Evolutionary conservation across 2,113 vertebrate species (phyloP), one percentile per base, ranked within the genome.

Genomic region (Cichladusa arquata): DNA sequence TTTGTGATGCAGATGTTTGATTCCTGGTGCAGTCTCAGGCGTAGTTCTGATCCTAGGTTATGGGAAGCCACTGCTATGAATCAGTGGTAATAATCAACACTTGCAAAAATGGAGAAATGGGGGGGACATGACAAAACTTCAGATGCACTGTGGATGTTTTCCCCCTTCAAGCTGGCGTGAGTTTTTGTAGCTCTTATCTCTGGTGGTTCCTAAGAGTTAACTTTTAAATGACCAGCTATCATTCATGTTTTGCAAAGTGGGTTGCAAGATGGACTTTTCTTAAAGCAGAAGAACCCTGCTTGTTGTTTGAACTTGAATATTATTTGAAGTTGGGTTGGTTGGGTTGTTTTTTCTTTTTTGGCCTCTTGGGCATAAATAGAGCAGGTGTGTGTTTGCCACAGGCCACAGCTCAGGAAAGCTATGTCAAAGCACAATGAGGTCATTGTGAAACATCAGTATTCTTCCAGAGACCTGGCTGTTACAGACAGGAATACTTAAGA

Each of bases 321-420:
- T 98, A 98, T 98, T 96, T 98, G 98, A 98, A 98, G 97, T 97
- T 96, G 54, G 92, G 48, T 36, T 83, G n/a, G 11, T 12, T 53
- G 23, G 45, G 22, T 24, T 50, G 96, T 97, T 97, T 42, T 33
- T 83, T 82, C 79, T 95, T 96, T 97, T 97, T 98, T 97, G 96
- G 97, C 94, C 97, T 98, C 98, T 98, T 98, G 98, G 84, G 97
- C 97, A 97, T 97, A 97, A 97, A 97, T 97, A 97, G 97, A 98
- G 98, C 98, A 99, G 98, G 98, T 98, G 98, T 98, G 98, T 95
- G 61, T 98, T 96, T 98, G 98, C 98, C 98, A 98, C 98, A 98
- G 97, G 98, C 94, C 96, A 92, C 93, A 95, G 98, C 97, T 98
- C 95, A 86, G 96, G 97, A 96, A 95, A 97, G 98, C 97, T 96